Conservation (phyloP, 2,113 vertebrate species). For the Centropus unirufus region DNA sequence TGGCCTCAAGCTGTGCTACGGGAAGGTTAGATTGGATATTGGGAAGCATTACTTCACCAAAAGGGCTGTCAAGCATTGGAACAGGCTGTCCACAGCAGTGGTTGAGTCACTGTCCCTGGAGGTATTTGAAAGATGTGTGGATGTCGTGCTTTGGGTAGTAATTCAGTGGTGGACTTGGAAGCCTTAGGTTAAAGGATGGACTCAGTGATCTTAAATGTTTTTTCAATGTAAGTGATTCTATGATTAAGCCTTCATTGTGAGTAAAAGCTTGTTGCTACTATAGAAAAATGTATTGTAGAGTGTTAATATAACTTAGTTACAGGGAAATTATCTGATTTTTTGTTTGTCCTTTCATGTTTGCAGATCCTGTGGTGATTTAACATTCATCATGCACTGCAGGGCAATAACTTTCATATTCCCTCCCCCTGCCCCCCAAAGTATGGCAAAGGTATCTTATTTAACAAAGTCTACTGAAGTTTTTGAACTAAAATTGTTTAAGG, state of each 20-base stretch:
- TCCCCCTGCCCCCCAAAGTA: neutral
- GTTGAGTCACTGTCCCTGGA: neutral
- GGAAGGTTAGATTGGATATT: neutral
- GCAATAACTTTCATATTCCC: neutral
- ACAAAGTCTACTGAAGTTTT: neutral
- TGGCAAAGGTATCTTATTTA: neutral
- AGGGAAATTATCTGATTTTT: neutral
- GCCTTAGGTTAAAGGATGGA: neutral
- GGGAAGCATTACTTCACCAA: neutral
- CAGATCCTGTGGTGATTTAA: neutral
- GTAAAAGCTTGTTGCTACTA: neutral
- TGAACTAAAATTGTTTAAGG: neutral
- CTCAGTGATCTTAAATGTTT: neutral
- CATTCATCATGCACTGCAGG: neutral
- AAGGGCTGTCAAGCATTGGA: neutral
- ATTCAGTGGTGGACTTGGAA: neutral
- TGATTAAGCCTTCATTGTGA: neutral
- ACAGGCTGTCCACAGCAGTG: neutral
- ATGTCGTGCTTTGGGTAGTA: neutral
- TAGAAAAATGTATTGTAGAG: neutral
- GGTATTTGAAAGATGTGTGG: accelerated
- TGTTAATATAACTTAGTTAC: neutral
- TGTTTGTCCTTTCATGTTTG: neutral
- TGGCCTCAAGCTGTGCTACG: accelerated
- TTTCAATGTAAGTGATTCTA: neutral